Percentiles rank a stretch among this genome's conserved stretches.
These are phyloP conservation scores for Melinaea menophilus DNA, from an alignment of 2,888 invertebrate genomes.

Conservation along the genomic window DNA sequence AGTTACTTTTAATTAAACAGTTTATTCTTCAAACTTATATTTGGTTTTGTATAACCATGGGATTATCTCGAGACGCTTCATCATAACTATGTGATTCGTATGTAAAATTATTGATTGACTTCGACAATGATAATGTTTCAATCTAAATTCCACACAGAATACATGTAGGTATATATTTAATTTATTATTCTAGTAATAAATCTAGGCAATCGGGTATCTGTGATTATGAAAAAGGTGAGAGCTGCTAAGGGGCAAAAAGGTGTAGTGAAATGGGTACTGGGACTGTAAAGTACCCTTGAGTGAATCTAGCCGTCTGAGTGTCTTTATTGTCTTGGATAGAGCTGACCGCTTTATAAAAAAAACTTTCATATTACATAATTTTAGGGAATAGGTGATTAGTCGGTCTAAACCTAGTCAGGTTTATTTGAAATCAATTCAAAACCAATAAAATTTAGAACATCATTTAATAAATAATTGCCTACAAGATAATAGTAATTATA, in stretches of 20 bases:
- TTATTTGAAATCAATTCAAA: too few species aligned
- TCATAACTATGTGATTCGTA: too few species aligned
- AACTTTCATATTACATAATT: neutral
- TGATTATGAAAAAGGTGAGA: slow-evolving; percentile 66
- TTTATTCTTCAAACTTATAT: too few species aligned
- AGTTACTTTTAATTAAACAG: too few species aligned
- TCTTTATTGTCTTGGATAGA: slow-evolving; percentile 49
- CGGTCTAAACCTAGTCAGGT: too few species aligned
- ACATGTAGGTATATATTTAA: too few species aligned
- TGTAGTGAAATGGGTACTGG: slow-evolving; percentile 58
- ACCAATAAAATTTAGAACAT: too few species aligned
- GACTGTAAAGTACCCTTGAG: slow-evolving; percentile 58
- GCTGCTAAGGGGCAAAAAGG: slow-evolving; percentile 55
- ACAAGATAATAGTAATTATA: too few species aligned
- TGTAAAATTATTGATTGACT: slow-evolving; percentile 36
- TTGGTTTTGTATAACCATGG: too few species aligned
- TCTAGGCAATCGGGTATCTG: slow-evolving; percentile 58
- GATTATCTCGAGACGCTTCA: too few species aligned
- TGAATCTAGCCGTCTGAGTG: slow-evolving; percentile 54
- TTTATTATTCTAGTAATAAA: slow-evolving; percentile 40
- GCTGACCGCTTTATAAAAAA: neutral
- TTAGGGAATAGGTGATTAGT: too few species aligned
- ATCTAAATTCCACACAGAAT: neutral
- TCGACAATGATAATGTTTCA: slow-evolving; percentile 36
- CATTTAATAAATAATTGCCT: too few species aligned